phyloP scores from a whole-genome alignment of 2,113 vertebrate species.

The Alligator sinensis region DNA sequence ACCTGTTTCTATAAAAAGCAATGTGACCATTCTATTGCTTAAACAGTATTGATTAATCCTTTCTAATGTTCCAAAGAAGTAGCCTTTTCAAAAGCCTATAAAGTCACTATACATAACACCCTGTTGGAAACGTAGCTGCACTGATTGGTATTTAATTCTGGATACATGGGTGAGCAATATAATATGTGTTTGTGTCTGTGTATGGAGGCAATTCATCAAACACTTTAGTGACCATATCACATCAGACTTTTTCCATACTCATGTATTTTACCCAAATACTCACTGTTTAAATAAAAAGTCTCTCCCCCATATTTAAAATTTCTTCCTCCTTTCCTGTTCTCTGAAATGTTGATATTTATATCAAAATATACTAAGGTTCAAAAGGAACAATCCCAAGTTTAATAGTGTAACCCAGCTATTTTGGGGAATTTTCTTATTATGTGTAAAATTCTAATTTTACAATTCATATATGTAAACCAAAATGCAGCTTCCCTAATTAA shows the following conservation, averaged over 20 bases:
- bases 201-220: background rate
- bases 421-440: background rate
- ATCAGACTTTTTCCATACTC: background rate
- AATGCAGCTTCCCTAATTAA: background rate
- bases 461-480: background rate
- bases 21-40: background rate
- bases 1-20: background rate
- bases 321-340: background rate
- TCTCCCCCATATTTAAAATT: background rate
- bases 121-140: background rate
- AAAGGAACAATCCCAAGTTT: background rate
- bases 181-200: background rate
- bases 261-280: background rate
- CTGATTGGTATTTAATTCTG: background rate
- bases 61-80: background rate
- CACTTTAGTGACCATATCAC: background rate
- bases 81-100: background rate
- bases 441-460: background rate
- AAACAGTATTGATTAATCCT: background rate
- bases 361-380: background rate
- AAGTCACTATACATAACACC: background rate
- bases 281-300: background rate
- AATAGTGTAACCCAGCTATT: background rate
- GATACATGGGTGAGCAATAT: background rate
- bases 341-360: background rate